Conservation (phyloP, 2,888 invertebrate species). For the Eurois occulta region DNA sequence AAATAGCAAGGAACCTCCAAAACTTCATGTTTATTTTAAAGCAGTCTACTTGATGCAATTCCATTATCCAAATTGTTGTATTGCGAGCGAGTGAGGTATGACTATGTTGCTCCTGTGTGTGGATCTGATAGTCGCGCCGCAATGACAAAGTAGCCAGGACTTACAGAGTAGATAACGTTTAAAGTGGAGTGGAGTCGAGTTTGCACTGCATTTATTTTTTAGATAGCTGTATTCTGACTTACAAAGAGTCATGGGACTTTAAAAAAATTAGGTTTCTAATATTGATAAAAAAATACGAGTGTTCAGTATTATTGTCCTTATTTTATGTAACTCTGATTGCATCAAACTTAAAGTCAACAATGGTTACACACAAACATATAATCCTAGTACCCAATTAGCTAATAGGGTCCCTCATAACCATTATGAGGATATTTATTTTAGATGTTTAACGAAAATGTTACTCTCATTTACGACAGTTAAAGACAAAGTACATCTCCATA, state of each 20-base stretch:
- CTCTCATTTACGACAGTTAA: neutral
- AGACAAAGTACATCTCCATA: conserved; percentile 2
- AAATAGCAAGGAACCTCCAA: conserved; percentile 77
- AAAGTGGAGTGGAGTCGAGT: conserved; percentile 41
- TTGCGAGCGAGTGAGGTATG: conserved; percentile 27
- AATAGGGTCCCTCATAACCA: neutral
- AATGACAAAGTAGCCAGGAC: conserved; percentile 30
- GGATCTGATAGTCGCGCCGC: conserved; percentile 38
- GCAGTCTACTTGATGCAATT: conserved; percentile 74
- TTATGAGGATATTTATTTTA: neutral
- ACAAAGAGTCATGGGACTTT: neutral
- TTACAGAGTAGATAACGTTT: conserved; percentile 27
- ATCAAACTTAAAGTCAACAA: neutral
- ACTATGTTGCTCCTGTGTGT: conserved; percentile 26
- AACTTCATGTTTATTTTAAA: conserved; percentile 75
- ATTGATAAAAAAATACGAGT: neutral
- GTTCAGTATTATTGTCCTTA: neutral
- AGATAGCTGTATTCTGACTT: neutral
- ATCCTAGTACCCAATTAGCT: neutral
- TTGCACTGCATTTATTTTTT: conserved; percentile 7
- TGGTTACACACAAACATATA: neutral
- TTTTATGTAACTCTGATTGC: neutral
- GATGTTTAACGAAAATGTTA: neutral
- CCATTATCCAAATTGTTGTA: conserved; percentile 55
- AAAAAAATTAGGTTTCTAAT: neutral